Conservation (phyloP, 2,113 vertebrate species). For the Formicarius rufipectus region DNA sequence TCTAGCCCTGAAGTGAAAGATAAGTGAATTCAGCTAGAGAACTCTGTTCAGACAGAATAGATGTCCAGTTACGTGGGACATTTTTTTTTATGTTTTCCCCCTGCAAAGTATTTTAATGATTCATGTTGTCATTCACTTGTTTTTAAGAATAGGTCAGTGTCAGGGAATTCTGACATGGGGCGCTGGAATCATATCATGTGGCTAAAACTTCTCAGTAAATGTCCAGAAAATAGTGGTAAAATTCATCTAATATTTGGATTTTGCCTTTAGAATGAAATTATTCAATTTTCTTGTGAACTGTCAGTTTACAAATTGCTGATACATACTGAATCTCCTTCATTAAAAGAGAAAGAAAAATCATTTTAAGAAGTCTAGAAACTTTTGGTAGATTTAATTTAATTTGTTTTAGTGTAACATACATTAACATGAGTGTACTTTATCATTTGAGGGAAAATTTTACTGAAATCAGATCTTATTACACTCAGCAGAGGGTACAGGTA, state of each 20-base stretch:
- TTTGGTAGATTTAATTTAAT: not conserved
- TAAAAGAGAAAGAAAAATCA: not conserved
- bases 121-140: not conserved
- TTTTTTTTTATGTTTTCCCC: fast-evolving
- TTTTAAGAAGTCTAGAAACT: not conserved
- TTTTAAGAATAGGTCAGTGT: not conserved
- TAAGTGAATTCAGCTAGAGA: not conserved
- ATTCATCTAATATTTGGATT: not conserved
- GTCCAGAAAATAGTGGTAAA: not conserved
- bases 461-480: not conserved
- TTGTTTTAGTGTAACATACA: not conserved
- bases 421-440: not conserved
- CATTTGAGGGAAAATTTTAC: not conserved
- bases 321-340: not conserved
- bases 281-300: not conserved
- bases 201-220: not conserved
- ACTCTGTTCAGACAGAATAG: not conserved
- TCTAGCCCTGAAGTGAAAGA: not conserved
- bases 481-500: not conserved
- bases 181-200: not conserved
- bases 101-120: not conserved
- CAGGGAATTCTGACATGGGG: not conserved
- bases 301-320: not conserved
- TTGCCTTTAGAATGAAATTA: not conserved
- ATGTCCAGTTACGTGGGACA: not conserved